Evolutionary conservation across 2,797 vertebrate genomes (phyloP), one percentile per base, ranked within the genome.

Genomic region (Acipenser oxyrinchus): DNA sequence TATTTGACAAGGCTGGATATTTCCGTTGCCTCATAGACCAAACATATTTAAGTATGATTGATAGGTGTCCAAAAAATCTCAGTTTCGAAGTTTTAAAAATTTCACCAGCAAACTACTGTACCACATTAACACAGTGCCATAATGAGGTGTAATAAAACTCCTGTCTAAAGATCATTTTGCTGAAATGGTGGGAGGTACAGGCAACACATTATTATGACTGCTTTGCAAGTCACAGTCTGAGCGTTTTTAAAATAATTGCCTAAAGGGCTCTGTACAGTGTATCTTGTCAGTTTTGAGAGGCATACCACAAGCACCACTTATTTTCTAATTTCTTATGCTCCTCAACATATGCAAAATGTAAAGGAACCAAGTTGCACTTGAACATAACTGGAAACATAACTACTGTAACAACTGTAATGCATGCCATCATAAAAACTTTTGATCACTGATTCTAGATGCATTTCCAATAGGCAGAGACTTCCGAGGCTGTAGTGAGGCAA

Each of bases 191-290:
- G 55, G 55, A 58, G 66, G 60, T 23, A 51, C 69, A 70, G 37
- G 37, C 37, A 74, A 68, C 69, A 75, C 74, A 77, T 75, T 76
- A 73, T 76, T 69, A 70, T n/a, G 49, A 70, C 53, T 49, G 60
- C 64, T 64, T 69, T 49, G 62, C 69, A 72, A 74, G 75, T 77
- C 66, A 69, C 70, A 65, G 66, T 67, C 50, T 52, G 59, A 68
- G 71, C 65, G 68, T 68, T 63, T 64, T n/a, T 11, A 7, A 15
- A n/a, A 18, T 60, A 10, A 10, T n/a, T 59, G 60, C 18, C 18
- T 49, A 48, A 52, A 48, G 6, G 13, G 10, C 23, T 53, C 60
- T 68, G 51, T 37, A 63, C 61, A 18, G 15, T 6, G 66, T 48
- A 37, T 6, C 49, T 37, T 64, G 62, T 64, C 62, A 64, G 62